phyloP scores from a whole-genome alignment of 2,113 vertebrate genomes.

The Bombycilla garrulus region DNA sequence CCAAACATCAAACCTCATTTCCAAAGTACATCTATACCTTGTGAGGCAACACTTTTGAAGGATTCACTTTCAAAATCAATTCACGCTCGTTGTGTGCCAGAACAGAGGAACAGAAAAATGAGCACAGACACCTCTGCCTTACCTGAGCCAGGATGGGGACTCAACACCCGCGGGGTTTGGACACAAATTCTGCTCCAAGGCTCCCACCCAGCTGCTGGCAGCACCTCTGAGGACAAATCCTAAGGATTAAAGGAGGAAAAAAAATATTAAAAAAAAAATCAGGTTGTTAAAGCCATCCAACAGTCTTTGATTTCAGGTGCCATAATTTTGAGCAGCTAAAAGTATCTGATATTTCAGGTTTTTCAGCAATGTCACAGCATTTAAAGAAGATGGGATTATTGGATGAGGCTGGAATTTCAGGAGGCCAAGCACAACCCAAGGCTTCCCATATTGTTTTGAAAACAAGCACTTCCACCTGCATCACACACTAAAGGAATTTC shows the following conservation, averaged over 20 bases:
- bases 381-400: background rate
- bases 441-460: background rate
- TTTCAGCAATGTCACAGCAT: background rate
- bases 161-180: background rate
- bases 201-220: background rate
- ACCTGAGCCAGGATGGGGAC: background rate
- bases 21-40: background rate
- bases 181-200: background rate
- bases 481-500: no score
- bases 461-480: background rate
- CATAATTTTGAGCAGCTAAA: background rate
- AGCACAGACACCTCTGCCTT: background rate
- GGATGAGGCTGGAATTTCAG: background rate
- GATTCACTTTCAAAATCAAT: background rate
- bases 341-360: background rate
- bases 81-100: background rate
- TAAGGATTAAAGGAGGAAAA: background rate
- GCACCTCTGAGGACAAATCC: background rate
- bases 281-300: background rate
- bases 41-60: background rate
- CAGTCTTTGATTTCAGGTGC: background rate
- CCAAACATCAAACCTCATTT: fast-evolving
- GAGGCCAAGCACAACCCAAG: background rate
- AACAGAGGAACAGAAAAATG: background rate
- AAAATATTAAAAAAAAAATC: background rate